Evolutionary conservation across 2,113 vertebrate species (phyloP).

Genomic region (Thermophis baileyi): DNA sequence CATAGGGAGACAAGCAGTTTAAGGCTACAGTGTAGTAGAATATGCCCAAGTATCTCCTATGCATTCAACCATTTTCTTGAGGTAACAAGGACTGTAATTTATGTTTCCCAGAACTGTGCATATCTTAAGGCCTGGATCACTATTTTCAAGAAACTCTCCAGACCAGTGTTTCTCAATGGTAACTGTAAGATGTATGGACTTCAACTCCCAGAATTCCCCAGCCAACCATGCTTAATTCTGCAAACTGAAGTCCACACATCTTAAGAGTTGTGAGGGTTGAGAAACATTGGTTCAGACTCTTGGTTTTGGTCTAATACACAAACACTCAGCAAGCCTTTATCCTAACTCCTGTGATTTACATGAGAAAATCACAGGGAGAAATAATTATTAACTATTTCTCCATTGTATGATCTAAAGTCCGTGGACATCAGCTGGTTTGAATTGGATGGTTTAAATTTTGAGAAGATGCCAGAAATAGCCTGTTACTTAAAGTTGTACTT

Average conservation of each 20-base stretch:
- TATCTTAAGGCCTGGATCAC: neutral
- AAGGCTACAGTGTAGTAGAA: neutral
- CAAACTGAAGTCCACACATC: neutral
- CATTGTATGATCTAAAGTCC: neutral
- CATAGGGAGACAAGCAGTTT: neutral
- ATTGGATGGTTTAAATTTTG: neutral
- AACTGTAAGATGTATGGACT: neutral
- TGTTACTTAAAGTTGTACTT: neutral
- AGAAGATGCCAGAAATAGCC: neutral
- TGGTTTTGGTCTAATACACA: neutral
- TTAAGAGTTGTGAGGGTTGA: neutral
- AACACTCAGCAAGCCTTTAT: neutral
- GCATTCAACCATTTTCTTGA: neutral
- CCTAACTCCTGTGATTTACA: neutral
- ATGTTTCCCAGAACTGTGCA: neutral
- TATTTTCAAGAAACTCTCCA: neutral
- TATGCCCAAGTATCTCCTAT: neutral
- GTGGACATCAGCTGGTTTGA: neutral
- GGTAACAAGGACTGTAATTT: neutral
- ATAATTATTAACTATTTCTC: neutral
- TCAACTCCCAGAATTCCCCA: neutral
- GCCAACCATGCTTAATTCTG: no score
- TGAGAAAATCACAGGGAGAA: neutral
- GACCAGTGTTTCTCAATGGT: neutral
- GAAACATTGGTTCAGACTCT: neutral